Evolutionary conservation across 2,113 vertebrate genomes (phyloP), one percentile per base, ranked within the genome.

Genomic region (Mola mola): DNA sequence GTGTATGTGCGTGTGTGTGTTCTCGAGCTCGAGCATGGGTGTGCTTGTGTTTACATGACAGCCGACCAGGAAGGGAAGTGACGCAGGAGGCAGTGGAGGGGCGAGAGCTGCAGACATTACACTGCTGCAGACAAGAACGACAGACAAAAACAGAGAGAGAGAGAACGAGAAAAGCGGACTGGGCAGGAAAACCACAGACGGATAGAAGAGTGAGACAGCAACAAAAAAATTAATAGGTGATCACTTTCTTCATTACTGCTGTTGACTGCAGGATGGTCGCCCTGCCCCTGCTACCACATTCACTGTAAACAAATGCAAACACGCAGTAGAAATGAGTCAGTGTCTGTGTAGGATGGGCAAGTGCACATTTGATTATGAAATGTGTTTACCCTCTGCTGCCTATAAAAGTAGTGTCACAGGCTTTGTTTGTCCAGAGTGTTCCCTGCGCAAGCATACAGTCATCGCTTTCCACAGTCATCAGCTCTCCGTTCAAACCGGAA

Each of bases 1-100:
- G 58, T 69, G 52, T 75, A 37, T 51, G 40, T 43, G 65, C 74
- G 71, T 60, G 48, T 62, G 60, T 78, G 70, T 51, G 24, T 65
- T 52, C 41, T 36, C 29, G 17, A 46, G 59, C 52, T 60, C 21
- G 49, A 63, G 66, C 66, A 71, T 66, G 85, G 69, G 75, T 73
- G 72, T 76, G 72, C 51, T 64, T 71, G 78, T 91, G 86, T 90
- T 90, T 90, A 88, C 88, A 84, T 84, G 78, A 81, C 57, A 46
- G 68, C 55, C 52, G 61, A 85, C 58, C 73, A 60, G 49, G 42
- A 84, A 50, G 71, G 81, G 86, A 88, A 91, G 89, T 90, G 90
- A 90, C 82, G 88, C 80, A 84, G 86, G 68, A 87, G 78, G 60
- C 52, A 55, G 66, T 4, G 3, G 63, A 81, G 74, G 75, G 59